These are phyloP conservation scores for Leptinotarsa juncta DNA, from an alignment of 2,888 invertebrate species.

Conservation along the genomic window DNA sequence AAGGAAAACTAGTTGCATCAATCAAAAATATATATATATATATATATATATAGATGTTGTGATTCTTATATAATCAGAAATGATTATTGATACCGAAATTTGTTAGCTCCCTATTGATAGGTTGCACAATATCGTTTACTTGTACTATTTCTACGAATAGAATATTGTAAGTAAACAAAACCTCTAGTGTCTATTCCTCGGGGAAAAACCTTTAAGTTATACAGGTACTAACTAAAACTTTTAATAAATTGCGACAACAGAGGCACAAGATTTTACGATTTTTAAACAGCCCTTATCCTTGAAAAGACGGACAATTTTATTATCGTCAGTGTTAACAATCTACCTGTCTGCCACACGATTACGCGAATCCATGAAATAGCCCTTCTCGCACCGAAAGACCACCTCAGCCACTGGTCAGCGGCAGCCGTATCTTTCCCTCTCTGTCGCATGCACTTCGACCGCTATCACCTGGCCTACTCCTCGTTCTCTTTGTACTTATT, in stretches of 20 bases:
- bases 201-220: neutral
- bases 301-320: conserved; percentile 4
- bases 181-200: neutral
- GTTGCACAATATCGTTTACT: too few relatives aligned
- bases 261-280: neutral
- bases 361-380: conserved; percentile 20
- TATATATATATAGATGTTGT: too few relatives aligned
- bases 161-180: too few relatives aligned
- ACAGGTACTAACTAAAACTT: neutral
- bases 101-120: too few relatives aligned
- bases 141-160: too few relatives aligned
- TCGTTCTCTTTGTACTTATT: conserved; percentile 24
- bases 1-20: too few relatives aligned
- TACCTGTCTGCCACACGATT: conserved; percentile 15
- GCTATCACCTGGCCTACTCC: conserved; percentile 17
- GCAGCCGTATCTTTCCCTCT: conserved; percentile 10
- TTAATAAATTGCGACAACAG: neutral
- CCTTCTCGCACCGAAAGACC: conserved; percentile 25
- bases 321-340: neutral
- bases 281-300: conserved; percentile 2
- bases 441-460: conserved; percentile 10
- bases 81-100: too few relatives aligned
- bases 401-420: conserved; percentile 25
- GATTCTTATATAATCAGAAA: too few relatives aligned
- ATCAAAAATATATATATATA: too few relatives aligned